Conservation (phyloP, 1,140 invertebrate genomes). For the Thaumatotibia leucotreta region DNA sequence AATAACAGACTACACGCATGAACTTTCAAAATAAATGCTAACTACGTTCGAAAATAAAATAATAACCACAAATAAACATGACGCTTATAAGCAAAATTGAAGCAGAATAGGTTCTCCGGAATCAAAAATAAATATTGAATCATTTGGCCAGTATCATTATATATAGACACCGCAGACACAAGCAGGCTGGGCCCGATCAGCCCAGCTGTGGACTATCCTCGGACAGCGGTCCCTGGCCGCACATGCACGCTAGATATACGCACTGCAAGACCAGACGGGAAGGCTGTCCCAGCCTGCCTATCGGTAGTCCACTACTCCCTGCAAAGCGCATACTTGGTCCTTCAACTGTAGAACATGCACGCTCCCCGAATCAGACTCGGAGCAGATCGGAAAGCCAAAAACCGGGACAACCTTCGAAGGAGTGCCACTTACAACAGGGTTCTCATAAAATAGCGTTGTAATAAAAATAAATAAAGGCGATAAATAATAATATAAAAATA, state of each 20-base stretch:
- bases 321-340: conserved; percentile 60
- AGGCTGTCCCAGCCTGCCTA: conserved; percentile 70
- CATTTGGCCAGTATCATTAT: conserved; percentile 73
- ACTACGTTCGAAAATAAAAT: conserved; percentile 58
- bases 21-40: conserved; percentile 62
- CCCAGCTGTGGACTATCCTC: neutral
- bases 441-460: conserved; percentile 55
- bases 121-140: conserved; percentile 72
- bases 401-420: conserved; percentile 78
- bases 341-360: conserved; percentile 62
- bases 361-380: conserved; percentile 52
- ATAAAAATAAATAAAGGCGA: conserved; percentile 74
- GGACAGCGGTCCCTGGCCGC: neutral
- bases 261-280: conserved; percentile 31
- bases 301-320: conserved; percentile 46
- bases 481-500: conserved; percentile 71
- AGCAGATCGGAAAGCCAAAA: conserved; percentile 73
- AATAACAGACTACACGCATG: conserved; percentile 66
- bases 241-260: conserved; percentile 36
- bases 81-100: conserved; percentile 73
- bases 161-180: conserved; percentile 53
- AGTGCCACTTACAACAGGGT: conserved; percentile 65
- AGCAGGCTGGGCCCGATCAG: conserved; percentile 26
- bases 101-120: conserved; percentile 77
- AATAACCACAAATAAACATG: conserved; percentile 70